A percentile compares a stretch with the other conserved stretches of the same genome.
Evolutionary conservation across 2,888 invertebrate genomes (phyloP).

Genomic region (Troglohyphantes excavatus): DNA sequence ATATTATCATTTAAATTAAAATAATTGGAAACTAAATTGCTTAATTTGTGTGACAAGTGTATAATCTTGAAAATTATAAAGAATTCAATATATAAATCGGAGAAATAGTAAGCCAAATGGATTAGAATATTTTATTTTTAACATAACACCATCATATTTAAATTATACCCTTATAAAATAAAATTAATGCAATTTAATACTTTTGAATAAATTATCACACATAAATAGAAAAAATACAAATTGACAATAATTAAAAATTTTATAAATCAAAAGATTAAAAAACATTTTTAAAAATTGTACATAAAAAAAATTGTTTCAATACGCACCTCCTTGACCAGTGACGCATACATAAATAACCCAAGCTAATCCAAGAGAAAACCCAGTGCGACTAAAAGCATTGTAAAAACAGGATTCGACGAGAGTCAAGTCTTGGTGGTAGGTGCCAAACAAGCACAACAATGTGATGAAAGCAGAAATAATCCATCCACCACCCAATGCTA

Average conservation of each 20-base stretch:
- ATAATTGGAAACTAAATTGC: no score
- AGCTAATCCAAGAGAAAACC: conserved; percentile 12
- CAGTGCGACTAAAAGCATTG: conserved; percentile 31
- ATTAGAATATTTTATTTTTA: no score
- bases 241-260: not conserved
- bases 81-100: no score
- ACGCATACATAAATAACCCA: conserved; percentile 52
- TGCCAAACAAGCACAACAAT: not conserved
- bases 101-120: no score
- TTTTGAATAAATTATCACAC: no score
- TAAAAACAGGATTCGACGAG: conserved; percentile 2
- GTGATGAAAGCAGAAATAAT: not conserved
- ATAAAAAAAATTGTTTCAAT: no score
- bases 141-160: no score
- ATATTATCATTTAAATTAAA: no score
- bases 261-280: not conserved
- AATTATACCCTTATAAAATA: no score
- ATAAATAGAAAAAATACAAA: not conserved
- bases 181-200: no score
- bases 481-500: conserved; percentile 35
- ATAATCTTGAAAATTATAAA: no score
- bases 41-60: no score
- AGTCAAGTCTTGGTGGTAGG: not conserved
- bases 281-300: not conserved
- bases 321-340: conserved; percentile 50